phyloP scores from a whole-genome alignment of 2,797 vertebrate genomes.

The Spinus pinus region DNA sequence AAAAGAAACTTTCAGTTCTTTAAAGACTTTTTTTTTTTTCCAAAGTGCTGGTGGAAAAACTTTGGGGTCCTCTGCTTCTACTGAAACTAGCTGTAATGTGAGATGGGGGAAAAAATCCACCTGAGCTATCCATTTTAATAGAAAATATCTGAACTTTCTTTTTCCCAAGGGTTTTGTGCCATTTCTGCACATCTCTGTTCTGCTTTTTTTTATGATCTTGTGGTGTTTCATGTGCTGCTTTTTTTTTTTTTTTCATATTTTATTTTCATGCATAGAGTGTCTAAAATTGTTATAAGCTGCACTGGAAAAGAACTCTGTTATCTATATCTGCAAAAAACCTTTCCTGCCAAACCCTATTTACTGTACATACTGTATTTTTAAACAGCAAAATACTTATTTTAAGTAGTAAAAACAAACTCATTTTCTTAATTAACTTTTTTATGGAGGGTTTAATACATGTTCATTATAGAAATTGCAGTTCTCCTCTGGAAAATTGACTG shows the following conservation, averaged over 20 bases:
- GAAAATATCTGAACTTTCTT: background rate
- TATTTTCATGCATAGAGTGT: background rate
- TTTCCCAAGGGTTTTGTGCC: background rate
- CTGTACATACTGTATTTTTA: background rate
- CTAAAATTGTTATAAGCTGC: background rate
- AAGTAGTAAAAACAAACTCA: background rate
- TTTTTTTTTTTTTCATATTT: background rate
- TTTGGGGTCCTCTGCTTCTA: background rate
- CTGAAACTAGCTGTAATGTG: background rate
- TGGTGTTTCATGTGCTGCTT: background rate
- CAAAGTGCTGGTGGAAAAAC: background rate
- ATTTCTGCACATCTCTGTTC: background rate
- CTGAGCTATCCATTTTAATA: background rate
- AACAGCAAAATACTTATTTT: conserved; percentile 16
- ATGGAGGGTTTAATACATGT: conserved; percentile 33
- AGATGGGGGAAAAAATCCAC: background rate
- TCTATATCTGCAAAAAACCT: background rate
- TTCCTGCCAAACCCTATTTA: background rate
- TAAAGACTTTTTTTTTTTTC: background rate
- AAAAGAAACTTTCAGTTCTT: background rate
- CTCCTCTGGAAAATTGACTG: conserved; percentile 19
- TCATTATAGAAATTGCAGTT: conserved; percentile 47
- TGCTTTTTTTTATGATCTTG: background rate
- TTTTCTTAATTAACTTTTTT: conserved; percentile 65
- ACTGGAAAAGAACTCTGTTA: background rate